A percentile compares a stretch with the other conserved stretches of the same genome.
Conservation (phyloP, 2,797 vertebrate genomes). For the Hyperoplus lanceolatus region DNA sequence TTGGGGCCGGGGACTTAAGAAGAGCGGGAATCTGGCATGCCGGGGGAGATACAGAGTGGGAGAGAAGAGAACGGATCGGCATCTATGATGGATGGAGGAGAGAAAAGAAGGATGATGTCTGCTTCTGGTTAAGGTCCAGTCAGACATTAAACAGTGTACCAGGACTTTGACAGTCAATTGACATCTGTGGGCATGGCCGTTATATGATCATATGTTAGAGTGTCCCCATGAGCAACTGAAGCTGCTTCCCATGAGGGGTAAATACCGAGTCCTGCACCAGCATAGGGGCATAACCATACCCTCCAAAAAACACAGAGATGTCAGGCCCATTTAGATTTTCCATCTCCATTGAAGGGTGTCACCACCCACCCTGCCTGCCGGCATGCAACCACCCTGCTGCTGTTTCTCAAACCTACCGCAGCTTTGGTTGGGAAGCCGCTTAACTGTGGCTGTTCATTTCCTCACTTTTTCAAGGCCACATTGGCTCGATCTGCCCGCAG, state of each 20-base stretch:
- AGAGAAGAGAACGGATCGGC: conserved; percentile 64
- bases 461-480: conserved; percentile 52
- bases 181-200: conserved; percentile 52
- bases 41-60: conserved; percentile 48
- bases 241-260: conserved; percentile 19
- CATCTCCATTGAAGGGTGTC: conserved; percentile 51
- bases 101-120: conserved; percentile 70
- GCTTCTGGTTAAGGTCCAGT: conserved; percentile 76
- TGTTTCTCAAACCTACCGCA: conserved; percentile 77
- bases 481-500: conserved; percentile 53
- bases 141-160: conserved; percentile 61
- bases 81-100: conserved; percentile 70
- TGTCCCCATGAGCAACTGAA: conserved; percentile 32
- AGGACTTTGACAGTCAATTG: conserved; percentile 60
- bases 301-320: conserved; percentile 48
- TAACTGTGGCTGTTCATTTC: conserved; percentile 63
- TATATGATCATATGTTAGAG: conserved; percentile 45
- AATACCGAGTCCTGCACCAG: conserved; percentile 12
- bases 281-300: conserved; percentile 12
- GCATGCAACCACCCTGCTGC: conserved; percentile 61
- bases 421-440: conserved; percentile 61
- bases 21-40: conserved; percentile 60
- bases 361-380: conserved; percentile 66
- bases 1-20: conserved; percentile 59
- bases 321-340: conserved; percentile 40